These are phyloP conservation scores for Sarotherodon lohbergeri DNA, from an alignment of 2,113 vertebrate species.

Conservation along the genomic window DNA sequence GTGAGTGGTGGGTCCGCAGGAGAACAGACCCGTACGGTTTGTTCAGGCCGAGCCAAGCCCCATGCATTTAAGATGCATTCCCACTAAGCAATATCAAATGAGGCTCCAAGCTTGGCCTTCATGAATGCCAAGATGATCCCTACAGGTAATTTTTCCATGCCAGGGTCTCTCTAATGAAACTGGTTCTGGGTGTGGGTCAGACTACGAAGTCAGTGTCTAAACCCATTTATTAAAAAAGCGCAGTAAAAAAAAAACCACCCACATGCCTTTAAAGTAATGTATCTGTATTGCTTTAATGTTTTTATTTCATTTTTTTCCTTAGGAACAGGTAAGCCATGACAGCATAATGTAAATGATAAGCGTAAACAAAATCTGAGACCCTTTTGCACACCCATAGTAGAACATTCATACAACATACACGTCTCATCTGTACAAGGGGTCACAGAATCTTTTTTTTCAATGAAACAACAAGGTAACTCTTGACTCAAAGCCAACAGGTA, in stretches of 20 bases:
- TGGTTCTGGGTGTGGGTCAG: not conserved
- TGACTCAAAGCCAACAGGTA: conserved; percentile 51
- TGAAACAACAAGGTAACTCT: conserved; percentile 14
- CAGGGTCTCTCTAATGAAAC: not conserved
- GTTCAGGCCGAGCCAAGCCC: not conserved
- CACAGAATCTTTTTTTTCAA: not conserved
- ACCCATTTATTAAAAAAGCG: not conserved
- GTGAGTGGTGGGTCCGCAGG: not conserved
- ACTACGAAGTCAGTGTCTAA: not conserved
- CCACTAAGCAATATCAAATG: not conserved
- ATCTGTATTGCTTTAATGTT: conserved; percentile 76
- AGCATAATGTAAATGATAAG: conserved; percentile 66
- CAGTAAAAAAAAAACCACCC: not conserved
- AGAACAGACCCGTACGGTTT: not conserved
- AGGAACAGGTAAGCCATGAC: conserved; percentile 72
- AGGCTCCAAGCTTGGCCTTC: not conserved
- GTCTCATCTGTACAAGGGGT: conserved; percentile 35
- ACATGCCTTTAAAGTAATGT: conserved; percentile 36
- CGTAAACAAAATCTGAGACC: conserved; percentile 56
- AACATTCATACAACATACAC: conserved; percentile 53
- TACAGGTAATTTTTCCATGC: not conserved
- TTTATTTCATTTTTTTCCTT: conserved; percentile 49
- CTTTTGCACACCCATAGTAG: conserved; percentile 46
- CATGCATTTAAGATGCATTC: not conserved
- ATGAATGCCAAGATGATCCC: not conserved